Conservation (phyloP, 1,140 invertebrate genomes). For the Pseudomyrmex flavicornis region DNA sequence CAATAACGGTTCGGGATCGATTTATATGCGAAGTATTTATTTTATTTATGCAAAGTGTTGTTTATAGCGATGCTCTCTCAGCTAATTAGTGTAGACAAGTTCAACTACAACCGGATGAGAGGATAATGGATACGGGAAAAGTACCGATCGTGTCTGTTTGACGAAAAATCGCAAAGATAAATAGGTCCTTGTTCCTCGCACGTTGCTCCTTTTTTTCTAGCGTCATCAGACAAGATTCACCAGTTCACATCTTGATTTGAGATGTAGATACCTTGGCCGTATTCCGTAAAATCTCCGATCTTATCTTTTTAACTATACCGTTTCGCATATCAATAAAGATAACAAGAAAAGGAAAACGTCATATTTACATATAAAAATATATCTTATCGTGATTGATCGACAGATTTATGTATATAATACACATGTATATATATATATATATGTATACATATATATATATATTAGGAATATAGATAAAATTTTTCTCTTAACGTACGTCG, state of each 20-base stretch:
- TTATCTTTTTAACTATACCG: conserved; percentile 56
- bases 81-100: neutral
- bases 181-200: conserved; percentile 12
- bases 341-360: conserved; percentile 78
- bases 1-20: too few relatives aligned
- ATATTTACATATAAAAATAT: conserved; percentile 85
- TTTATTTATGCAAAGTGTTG: neutral
- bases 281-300: conserved; percentile 12
- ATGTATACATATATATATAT: conserved; percentile 61
- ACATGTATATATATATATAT: conserved; percentile 73
- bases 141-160: conserved; percentile 58
- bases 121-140: conserved; percentile 1
- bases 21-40: neutral
- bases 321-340: conserved; percentile 74
- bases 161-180: neutral
- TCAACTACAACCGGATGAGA: conserved; percentile 11
- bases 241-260: neutral
- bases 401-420: conserved; percentile 62
- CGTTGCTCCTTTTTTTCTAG: conserved; percentile 45
- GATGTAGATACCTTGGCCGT: conserved; percentile 12
- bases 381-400: conserved; percentile 78
- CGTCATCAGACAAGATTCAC: conserved; percentile 40
- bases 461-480: conserved; percentile 69
- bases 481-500: conserved; percentile 52
- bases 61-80: conserved; percentile 18